Evolutionary conservation across 2,797 vertebrate genomes (phyloP).

Genomic region (Telmatherina bonti): DNA sequence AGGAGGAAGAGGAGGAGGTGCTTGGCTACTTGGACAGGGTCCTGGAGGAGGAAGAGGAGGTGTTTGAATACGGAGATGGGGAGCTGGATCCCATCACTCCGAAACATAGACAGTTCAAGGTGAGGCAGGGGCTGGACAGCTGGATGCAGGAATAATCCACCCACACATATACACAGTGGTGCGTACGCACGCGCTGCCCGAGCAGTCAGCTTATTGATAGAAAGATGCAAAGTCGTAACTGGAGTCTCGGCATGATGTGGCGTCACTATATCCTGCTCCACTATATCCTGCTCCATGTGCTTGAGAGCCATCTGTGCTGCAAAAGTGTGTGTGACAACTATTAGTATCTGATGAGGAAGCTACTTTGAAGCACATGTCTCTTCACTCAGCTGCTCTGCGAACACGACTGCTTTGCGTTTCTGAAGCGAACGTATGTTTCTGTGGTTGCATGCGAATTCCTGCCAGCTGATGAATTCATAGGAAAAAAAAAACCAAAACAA

Average conservation of each 20-base stretch:
- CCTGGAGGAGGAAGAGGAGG: slow-evolving; percentile 91
- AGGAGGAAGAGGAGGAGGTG: slow-evolving; percentile 95
- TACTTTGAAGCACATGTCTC: slow-evolving; percentile 46
- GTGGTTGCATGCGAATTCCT: slow-evolving; percentile 6
- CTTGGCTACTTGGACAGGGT: slow-evolving; percentile 94
- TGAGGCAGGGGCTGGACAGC: slow-evolving; percentile 68
- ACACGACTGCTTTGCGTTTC: slow-evolving; percentile 21
- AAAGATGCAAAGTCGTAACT: slow-evolving; percentile 60
- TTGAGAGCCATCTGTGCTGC: slow-evolving; percentile 52
- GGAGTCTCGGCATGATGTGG: slow-evolving; percentile 46
- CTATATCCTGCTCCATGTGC: slow-evolving; percentile 48
- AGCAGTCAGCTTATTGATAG: slow-evolving; percentile 38
- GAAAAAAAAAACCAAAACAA: neutral
- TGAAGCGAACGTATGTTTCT: slow-evolving; percentile 30
- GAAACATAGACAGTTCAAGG: slow-evolving; percentile 77
- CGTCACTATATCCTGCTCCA: slow-evolving; percentile 47
- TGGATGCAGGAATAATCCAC: slow-evolving; percentile 37
- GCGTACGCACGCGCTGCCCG: neutral
- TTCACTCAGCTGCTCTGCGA: slow-evolving; percentile 27
- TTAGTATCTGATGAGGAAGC: slow-evolving; percentile 37
- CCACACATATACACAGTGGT: slow-evolving; percentile 7
- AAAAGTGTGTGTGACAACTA: slow-evolving; percentile 42
- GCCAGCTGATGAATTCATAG: slow-evolving; percentile 6
- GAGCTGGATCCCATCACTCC: slow-evolving; percentile 85
- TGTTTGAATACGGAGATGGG: slow-evolving; percentile 87